Percentiles rank a stretch among this genome's conserved stretches.
Conservation (phyloP, 1,140 invertebrate species). For the Heterodera schachtii region DNA sequence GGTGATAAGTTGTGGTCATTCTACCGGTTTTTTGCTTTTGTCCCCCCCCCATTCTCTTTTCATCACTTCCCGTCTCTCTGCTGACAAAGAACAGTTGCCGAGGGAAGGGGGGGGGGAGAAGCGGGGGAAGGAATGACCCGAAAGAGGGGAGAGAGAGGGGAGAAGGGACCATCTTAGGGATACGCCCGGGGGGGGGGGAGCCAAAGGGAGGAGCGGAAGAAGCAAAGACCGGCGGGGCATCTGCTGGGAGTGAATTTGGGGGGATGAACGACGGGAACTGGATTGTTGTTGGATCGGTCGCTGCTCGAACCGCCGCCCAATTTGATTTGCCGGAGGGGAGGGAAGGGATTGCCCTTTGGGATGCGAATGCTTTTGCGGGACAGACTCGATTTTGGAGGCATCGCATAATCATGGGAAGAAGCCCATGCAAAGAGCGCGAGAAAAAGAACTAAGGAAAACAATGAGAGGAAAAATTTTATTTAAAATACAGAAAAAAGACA, state of each 20-base stretch:
- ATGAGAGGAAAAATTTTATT: neutral
- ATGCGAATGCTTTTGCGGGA: constrained; percentile 1
- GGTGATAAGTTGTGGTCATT: neutral
- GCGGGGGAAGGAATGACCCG: neutral
- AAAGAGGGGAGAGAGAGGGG: neutral
- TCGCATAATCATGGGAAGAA: neutral
- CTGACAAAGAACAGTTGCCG: too few species aligned
- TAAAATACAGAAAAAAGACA: constrained; percentile 3
- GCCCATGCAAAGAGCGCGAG: neutral
- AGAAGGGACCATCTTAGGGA: too few species aligned
- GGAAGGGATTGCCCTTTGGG: neutral
- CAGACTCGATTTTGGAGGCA: constrained; percentile 11
- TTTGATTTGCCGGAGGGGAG: neutral
- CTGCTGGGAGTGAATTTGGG: neutral
- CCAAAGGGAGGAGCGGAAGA: too few species aligned
- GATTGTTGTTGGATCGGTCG: neutral
- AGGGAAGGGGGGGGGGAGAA: neutral
- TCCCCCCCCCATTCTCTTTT: too few species aligned
- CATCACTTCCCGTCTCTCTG: too few species aligned
- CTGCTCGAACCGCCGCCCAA: neutral
- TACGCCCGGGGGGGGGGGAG: neutral
- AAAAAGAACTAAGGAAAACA: too few species aligned
- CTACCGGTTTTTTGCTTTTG: neutral
- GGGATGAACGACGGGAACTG: neutral
- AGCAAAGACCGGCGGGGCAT: neutral